A percentile compares a stretch with the other conserved stretches of the same genome.
phyloP scores from a whole-genome alignment of 2,113 vertebrate genomes.

The Eulacestoma nigropectus region DNA sequence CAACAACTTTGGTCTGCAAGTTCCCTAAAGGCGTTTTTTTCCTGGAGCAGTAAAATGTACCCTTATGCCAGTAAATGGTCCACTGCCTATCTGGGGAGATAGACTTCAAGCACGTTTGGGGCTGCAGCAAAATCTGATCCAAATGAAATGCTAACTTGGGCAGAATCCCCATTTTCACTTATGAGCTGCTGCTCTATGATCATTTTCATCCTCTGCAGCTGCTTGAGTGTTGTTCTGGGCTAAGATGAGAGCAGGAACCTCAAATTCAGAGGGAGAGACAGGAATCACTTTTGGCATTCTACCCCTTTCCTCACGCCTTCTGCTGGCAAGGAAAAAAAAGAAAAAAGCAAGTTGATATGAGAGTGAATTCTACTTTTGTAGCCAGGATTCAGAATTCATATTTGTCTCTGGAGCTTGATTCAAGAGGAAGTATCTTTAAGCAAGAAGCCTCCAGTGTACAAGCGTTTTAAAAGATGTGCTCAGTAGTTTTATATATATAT shows the following conservation, averaged over 20 bases:
- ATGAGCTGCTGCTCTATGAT: background rate
- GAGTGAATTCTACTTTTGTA: background rate
- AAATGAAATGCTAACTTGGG: background rate
- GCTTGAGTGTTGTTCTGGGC: background rate
- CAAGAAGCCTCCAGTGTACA: background rate
- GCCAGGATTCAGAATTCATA: background rate
- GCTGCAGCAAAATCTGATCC: background rate
- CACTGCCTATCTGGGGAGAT: background rate
- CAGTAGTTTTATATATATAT: background rate
- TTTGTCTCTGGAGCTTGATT: background rate
- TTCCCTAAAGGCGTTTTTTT: background rate
- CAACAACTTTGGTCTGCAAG: background rate
- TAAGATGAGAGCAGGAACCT: background rate
- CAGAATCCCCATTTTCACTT: background rate
- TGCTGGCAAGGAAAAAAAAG: background rate
- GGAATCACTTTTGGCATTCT: background rate
- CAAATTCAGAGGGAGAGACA: background rate
- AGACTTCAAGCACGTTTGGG: background rate
- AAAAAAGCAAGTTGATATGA: background rate
- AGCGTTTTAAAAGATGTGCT: background rate
- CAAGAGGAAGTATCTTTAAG: slow-evolving; percentile 9
- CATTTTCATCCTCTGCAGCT: background rate
- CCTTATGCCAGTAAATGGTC: background rate
- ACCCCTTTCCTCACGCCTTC: background rate
- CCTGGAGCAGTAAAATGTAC: background rate